These are phyloP conservation scores for Dryadula phaetusa DNA, from an alignment of 2,888 invertebrate species.

Conservation along the genomic window DNA sequence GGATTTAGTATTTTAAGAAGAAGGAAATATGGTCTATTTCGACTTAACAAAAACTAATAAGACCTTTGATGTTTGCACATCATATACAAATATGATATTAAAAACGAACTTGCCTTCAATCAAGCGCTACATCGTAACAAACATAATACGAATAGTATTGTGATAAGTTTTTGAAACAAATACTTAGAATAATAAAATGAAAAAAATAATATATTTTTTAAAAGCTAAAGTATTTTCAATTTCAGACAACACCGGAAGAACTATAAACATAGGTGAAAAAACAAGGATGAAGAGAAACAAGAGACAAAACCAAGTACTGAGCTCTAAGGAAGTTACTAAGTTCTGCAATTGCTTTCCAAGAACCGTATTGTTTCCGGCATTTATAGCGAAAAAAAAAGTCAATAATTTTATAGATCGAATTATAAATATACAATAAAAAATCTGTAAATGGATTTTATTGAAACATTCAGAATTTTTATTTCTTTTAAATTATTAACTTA, in stretches of 20 bases:
- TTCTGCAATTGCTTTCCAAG: conserved; percentile 63
- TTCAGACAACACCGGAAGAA: neutral
- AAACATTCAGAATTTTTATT: neutral
- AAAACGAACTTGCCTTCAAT: too few species aligned
- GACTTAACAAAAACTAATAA: too few species aligned
- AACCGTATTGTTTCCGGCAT: conserved; percentile 60
- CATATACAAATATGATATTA: too few species aligned
- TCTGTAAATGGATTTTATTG: neutral
- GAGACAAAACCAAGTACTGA: conserved; percentile 4
- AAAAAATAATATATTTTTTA: neutral
- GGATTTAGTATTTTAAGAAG: too few species aligned
- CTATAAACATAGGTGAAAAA: neutral
- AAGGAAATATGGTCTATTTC: too few species aligned
- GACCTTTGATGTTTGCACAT: too few species aligned
- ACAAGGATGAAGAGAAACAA: conserved; percentile 7
- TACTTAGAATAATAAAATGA: neutral
- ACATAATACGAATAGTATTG: too few species aligned
- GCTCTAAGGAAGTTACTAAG: conserved; percentile 23
- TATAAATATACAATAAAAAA: conserved; percentile 30
- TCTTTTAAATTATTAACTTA: neutral
- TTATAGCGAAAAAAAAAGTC: conserved; percentile 62
- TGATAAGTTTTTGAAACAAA: too few species aligned
- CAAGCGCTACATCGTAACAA: neutral
- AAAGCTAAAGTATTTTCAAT: neutral
- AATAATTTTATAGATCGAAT: conserved; percentile 51